phyloP scores from a whole-genome alignment of 2,797 vertebrate species.

The Fratercula arctica region DNA sequence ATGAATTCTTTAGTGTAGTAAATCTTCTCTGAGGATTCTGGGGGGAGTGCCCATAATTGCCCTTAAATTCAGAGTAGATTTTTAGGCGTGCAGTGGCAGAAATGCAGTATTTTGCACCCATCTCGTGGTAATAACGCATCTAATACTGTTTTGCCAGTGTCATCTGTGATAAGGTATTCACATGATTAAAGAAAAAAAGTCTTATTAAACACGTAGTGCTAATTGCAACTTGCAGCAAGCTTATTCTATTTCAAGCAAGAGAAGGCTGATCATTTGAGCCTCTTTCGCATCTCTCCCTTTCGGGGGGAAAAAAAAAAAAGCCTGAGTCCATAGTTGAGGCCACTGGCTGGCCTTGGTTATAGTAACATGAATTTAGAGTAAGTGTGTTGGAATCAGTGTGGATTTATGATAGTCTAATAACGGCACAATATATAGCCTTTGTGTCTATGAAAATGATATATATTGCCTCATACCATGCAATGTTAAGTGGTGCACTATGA shows the following conservation, averaged over 20 bases:
- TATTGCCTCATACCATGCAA: neutral
- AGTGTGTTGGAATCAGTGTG: neutral
- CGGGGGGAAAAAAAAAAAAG: neutral
- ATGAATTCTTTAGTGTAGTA: neutral
- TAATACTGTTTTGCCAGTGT: neutral
- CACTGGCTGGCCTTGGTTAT: neutral
- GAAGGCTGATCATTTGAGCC: neutral
- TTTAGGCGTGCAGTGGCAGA: neutral
- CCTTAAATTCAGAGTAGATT: neutral
- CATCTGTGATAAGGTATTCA: neutral
- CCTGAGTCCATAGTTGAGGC: neutral
- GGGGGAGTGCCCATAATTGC: neutral
- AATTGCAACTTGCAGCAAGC: neutral
- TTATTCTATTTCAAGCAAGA: neutral
- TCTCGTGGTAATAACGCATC: neutral
- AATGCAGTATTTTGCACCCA: neutral
- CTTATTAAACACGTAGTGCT: neutral
- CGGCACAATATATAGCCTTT: neutral
- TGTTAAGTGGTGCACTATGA: neutral
- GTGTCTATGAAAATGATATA: neutral
- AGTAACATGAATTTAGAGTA: neutral
- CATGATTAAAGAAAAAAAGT: neutral
- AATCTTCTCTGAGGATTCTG: neutral
- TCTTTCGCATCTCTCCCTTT: neutral
- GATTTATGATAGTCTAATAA: neutral